These are phyloP conservation scores for Xylocampa areola DNA, from an alignment of 2,888 invertebrate species.

Conservation along the genomic window DNA sequence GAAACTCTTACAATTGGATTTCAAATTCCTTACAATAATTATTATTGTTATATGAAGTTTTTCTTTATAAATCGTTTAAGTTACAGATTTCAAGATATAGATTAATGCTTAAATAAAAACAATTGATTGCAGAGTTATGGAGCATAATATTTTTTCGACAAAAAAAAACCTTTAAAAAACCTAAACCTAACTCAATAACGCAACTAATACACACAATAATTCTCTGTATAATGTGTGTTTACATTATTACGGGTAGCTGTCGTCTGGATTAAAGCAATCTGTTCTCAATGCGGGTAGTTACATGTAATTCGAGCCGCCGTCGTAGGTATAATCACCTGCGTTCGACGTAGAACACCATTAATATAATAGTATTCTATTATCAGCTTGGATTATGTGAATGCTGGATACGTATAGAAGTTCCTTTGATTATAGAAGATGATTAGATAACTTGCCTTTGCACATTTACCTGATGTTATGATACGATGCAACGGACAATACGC, in stretches of 20 bases:
- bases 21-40: no score
- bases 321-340: constrained; percentile 66
- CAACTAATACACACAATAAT: constrained; percentile 12
- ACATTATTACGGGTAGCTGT: constrained; percentile 48
- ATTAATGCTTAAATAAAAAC: no score
- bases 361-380: constrained; percentile 63
- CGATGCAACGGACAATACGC: no score
- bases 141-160: background rate
- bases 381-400: constrained; percentile 35
- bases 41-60: no score
- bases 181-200: background rate
- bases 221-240: constrained; percentile 35
- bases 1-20: no score
- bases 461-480: no score
- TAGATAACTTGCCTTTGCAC: no score
- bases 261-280: constrained; percentile 65
- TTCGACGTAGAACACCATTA: constrained; percentile 64
- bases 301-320: constrained; percentile 66
- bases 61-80: no score
- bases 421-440: no score
- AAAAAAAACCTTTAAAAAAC: background rate
- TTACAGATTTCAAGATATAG: no score
- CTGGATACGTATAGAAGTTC: no score
- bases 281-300: constrained; percentile 60
- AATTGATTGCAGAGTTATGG: background rate